Conservation (phyloP, 2,797 vertebrate genomes). For the Sebastes kiyomatsui region DNA sequence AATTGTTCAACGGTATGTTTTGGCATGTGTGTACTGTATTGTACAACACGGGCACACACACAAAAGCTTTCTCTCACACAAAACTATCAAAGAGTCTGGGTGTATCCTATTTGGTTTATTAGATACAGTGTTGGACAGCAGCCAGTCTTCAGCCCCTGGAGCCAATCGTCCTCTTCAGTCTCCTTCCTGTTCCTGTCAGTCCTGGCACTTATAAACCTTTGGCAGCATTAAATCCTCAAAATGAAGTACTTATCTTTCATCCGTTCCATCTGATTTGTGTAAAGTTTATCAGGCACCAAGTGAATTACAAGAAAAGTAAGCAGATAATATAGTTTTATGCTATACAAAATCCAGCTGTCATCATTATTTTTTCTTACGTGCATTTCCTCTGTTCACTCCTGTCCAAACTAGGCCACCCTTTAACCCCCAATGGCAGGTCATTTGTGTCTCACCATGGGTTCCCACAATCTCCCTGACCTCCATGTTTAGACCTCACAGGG, state of each 20-base stretch:
- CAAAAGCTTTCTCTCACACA: not conserved
- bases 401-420: slow-evolving; percentile 18
- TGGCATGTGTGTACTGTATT: not conserved
- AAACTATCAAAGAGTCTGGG: slow-evolving; percentile 33
- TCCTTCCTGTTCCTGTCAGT: slow-evolving; percentile 44
- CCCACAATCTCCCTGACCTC: slow-evolving; percentile 56
- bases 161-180: slow-evolving; percentile 37
- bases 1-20: not conserved
- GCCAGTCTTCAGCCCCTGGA: slow-evolving; percentile 38
- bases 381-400: not conserved
- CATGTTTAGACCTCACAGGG: slow-evolving; percentile 52
- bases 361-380: not conserved
- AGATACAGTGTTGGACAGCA: slow-evolving; percentile 38
- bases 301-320: slow-evolving; percentile 22
- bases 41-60: not conserved
- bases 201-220: slow-evolving; percentile 24
- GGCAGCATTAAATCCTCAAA: slow-evolving; percentile 35
- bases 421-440: slow-evolving; percentile 17
- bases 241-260: slow-evolving; percentile 53
- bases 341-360: slow-evolving; percentile 8
- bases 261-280: slow-evolving; percentile 42
- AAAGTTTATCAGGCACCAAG: slow-evolving; percentile 14
- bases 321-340: slow-evolving; percentile 1
- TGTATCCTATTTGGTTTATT: slow-evolving; percentile 54
- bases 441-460: slow-evolving; percentile 47